Evolutionary conservation across 2,113 vertebrate species (phyloP), one percentile per base, ranked within the genome.

Genomic region (Indri indri): DNA sequence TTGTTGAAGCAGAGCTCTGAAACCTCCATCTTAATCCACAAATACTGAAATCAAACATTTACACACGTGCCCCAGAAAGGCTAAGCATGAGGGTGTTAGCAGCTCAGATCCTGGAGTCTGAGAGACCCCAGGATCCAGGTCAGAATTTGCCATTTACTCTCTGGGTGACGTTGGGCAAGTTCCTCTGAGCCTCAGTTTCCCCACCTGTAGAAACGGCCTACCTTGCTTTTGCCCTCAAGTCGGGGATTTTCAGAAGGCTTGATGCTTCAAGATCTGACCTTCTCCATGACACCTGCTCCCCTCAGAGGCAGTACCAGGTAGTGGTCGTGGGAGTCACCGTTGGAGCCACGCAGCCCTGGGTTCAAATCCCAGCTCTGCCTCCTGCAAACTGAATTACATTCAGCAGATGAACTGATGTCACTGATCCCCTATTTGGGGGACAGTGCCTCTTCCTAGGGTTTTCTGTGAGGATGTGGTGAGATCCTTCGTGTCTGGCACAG

Each of bases 261-360:
- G 34, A 23, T 9, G 6, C 54, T 52, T 84, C 42, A 10, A 12
- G 59, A 14, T 57, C 34, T 17, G 47, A 52, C 40, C 57, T 63
- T 5, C 17, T 59, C 10, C 2, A 0, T 3, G 3, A 25, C 13
- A 9, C 66, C 10, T 18, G 17, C 2, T 23, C 16, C 61, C 27
- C 65, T 5, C 0, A 18, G 70, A 59, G 59, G 63, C 79, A 30
- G 42, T 32, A 4, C 14, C 7, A 40, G 45, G 25, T 1, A 14
- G 59, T 20, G 52, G 54, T 22, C 18, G 70, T 88, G 59, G 34
- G 42, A 37, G 50, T 87, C 86, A 57, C 18, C 6, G 5, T 7
- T 5, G 61, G 68, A 65, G 68, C 23, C 61, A 73, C 54, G 34
- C 17, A 83, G 95, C 63, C 68, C 42, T 25, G 20, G 59, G 65